Conservation (phyloP, 92 coral and sea anemone species). For the Meandrina meandrites region DNA sequence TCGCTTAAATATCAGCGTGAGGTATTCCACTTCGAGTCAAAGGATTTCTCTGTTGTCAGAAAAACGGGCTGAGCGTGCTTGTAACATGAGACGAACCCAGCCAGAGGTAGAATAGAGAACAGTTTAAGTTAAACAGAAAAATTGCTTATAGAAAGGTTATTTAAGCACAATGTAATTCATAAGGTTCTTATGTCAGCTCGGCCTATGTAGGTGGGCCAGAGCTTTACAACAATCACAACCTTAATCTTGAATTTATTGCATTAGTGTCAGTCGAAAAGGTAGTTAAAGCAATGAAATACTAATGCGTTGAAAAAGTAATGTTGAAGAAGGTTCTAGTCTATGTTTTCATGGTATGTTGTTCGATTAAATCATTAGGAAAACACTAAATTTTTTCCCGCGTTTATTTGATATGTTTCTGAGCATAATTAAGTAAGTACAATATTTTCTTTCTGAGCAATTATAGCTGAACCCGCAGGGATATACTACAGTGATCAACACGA, state of each 20-base stretch:
- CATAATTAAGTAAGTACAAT: neutral
- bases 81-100: neutral
- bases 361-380: neutral
- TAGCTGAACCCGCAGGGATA: neutral
- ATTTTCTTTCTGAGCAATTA: neutral
- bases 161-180: neutral
- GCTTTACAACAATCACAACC: neutral
- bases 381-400: neutral
- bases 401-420: neutral
- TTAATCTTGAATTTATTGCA: neutral
- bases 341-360: neutral
- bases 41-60: constrained; percentile 17
- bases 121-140: neutral
- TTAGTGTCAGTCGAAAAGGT: neutral
- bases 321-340: neutral
- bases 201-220: neutral
- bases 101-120: neutral
- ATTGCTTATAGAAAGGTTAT: neutral
- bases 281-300: neutral
- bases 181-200: neutral
- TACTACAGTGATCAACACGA: neutral
- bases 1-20: neutral
- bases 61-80: neutral
- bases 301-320: neutral
- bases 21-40: constrained; percentile 31